Evolutionary conservation across 1,140 invertebrate genomes (phyloP), one percentile per base, ranked within the genome.

Genomic region (Scaptodrosophila lebanonensis): DNA sequence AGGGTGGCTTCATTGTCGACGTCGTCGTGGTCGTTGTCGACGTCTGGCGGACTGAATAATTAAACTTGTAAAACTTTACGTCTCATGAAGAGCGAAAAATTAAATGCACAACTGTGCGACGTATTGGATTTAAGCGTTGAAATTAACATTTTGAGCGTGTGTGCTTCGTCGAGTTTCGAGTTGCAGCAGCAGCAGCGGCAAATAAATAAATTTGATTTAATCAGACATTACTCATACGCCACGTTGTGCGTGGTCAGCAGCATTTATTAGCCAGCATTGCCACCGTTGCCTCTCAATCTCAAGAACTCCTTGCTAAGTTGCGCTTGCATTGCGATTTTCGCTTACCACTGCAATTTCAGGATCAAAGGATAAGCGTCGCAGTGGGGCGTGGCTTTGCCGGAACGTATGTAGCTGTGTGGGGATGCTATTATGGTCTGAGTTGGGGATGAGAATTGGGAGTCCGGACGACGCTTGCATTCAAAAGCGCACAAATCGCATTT

Each of bases 401-500:
- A 33, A 33, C 5, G 9, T 3, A n/a, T 33, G 29, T 35, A 9
- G 30, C 4, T 32, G 29, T 30, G 18, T 11, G 27, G 16, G 47
- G 32, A 18, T 2, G 22, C 1, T n/a, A n/a, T n/a, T n/a, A n/a
- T n/a, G n/a, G n/a, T n/a, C n/a, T n/a, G n/a, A 8, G 6, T 32
- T 0, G 27, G 11, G 12, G 3, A 16, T 32, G 54, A 42, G 11
- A 16, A 17, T 17, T 27, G 1, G 16, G 35, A 29, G 60, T 9
- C 15, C 7, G 50, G 63, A 79, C 73, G 75, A 59, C 51, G 53
- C 75, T 69, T 79, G 75, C 73, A 82, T 79, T 79, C 68, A 79
- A 79, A 79, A 77, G 73, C 73, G 73, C 75, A 73, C 69, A 82
- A 82, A 82, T 82, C 75, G 75, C 75, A 82, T 82, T 82, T 82